phyloP scores from a whole-genome alignment of 2,888 invertebrate genomes.

The Brachylomia viminalis region DNA sequence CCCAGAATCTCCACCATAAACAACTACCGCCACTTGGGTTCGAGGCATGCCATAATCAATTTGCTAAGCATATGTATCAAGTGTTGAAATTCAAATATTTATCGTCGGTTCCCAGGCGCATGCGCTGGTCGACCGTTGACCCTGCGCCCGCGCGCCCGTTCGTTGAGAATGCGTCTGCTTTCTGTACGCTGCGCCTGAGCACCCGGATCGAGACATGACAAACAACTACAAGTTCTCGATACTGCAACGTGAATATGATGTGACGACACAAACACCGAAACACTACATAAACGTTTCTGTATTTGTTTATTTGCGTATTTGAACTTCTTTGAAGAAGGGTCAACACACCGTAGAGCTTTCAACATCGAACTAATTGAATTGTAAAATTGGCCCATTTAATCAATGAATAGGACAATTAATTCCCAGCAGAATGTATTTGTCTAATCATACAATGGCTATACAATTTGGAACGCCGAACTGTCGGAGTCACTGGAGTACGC shows the following conservation, averaged over 20 bases:
- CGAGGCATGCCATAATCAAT: constrained; percentile 85
- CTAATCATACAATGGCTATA: constrained; percentile 46
- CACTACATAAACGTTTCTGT: constrained; percentile 25
- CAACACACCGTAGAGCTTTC: constrained; percentile 25
- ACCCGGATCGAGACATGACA: constrained; percentile 76
- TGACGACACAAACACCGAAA: constrained; percentile 49
- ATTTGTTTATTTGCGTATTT: constrained; percentile 49
- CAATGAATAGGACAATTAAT: constrained; percentile 38
- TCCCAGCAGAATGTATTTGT: constrained; percentile 34
- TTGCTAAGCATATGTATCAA: constrained; percentile 89
- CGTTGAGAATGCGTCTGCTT: constrained; percentile 81
- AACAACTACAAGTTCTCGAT: constrained; percentile 74
- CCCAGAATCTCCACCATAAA: constrained; percentile 78
- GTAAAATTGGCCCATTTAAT: constrained; percentile 38
- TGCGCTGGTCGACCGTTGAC: constrained; percentile 88
- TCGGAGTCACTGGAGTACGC: constrained; percentile 56
- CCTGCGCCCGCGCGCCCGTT: constrained; percentile 79
- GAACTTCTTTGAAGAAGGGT: constrained; percentile 25
- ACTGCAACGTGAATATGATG: constrained; percentile 62
- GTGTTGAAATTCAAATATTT: constrained; percentile 90
- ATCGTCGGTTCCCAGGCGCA: constrained; percentile 88
- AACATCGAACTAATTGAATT: constrained; percentile 48
- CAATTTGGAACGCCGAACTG: constrained; percentile 50
- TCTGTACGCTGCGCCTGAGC: constrained; percentile 77
- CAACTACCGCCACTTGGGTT: constrained; percentile 73